phyloP scores from a whole-genome alignment of 2,113 vertebrate species.

The Prionailurus bengalensis region DNA sequence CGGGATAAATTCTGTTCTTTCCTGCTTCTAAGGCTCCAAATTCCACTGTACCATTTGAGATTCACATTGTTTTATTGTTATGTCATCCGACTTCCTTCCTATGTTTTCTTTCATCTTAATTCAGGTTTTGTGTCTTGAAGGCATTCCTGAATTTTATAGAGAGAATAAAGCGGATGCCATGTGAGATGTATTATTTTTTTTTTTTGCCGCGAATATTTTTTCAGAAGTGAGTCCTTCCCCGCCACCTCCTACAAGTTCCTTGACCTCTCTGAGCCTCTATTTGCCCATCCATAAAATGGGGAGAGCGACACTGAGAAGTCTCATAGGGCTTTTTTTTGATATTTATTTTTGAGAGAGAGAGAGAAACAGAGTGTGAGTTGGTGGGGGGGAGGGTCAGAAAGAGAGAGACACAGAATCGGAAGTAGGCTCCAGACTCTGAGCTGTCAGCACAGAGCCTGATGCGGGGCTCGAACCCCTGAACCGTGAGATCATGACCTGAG shows the following conservation, averaged over 20 bases:
- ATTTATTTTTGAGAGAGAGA: too few species aligned
- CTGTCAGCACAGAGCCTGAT: too few species aligned
- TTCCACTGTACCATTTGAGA: slow-evolving; percentile 40
- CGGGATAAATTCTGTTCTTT: not conserved
- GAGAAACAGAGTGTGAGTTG: too few species aligned
- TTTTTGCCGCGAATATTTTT: slow-evolving; percentile 28
- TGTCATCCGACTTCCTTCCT: slow-evolving; percentile 40
- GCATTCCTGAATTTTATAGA: slow-evolving; percentile 71
- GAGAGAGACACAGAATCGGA: too few species aligned
- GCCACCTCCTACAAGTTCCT: not conserved
- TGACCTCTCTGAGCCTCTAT: not conserved
- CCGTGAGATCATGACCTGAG: too few species aligned
- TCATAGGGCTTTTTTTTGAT: not conserved
- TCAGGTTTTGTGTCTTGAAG: slow-evolving; percentile 68
- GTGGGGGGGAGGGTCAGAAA: too few species aligned
- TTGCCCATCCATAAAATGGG: not conserved
- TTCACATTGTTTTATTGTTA: not conserved
- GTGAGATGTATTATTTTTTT: not conserved
- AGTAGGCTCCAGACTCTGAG: too few species aligned
- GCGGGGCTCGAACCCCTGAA: too few species aligned
- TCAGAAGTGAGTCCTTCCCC: not conserved
- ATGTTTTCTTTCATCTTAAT: slow-evolving; percentile 57
- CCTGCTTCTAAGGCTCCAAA: not conserved
- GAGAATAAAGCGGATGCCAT: slow-evolving; percentile 32
- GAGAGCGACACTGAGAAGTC: not conserved